Evolutionary conservation across 2,797 vertebrate genomes (phyloP), one percentile per base, ranked within the genome.

Genomic region (Anas acuta): DNA sequence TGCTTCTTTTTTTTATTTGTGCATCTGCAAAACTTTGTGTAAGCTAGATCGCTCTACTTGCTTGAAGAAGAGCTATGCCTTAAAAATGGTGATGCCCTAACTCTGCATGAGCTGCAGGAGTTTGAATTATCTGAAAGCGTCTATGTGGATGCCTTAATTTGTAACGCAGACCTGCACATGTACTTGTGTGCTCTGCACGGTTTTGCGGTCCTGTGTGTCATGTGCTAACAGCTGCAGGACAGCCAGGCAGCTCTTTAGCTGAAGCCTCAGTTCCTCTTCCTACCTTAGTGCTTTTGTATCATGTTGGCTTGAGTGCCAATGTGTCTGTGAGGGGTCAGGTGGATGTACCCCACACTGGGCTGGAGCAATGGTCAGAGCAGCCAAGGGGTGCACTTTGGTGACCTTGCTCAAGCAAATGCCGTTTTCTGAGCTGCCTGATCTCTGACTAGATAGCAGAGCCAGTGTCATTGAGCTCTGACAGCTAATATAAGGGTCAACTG

Each of bases 391-490:
- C 2, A 4, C 22, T 26, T 13, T 62, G 69, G 60, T 93, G 88
- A 66, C 43, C 4, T 1, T 37, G 64, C 79, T 71, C 41, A 35
- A 54, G 47, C 23, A 54, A 53, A 2, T 5, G 49, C 35, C 12
- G 23, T 19, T 7, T 28, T 26, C 57, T 26, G 20, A 32, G 54
- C 49, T 74, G 75, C 75, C 67, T 43, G 1, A 25, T 25, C 28
- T 61, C 3, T 60, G n/a, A 11, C 2, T 3, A 15, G 67, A 2
- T 9, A 43, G 60, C 37, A 45, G 26, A 72, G 70, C 30, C 82
- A 74, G 9, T 0, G 2, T 19, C 3, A 0, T 3, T n/a, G 53
- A 58, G 64, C 60, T 58, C 35, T n/a, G 33, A 51, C 54, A 75
- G 66, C 54, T 22, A 30, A n/a, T 6, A 51, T 18, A 72, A 5